A percentile compares a stretch with the other conserved stretches of the same genome.
Conservation (phyloP, 2,113 vertebrate species). For the Mus pahari region DNA sequence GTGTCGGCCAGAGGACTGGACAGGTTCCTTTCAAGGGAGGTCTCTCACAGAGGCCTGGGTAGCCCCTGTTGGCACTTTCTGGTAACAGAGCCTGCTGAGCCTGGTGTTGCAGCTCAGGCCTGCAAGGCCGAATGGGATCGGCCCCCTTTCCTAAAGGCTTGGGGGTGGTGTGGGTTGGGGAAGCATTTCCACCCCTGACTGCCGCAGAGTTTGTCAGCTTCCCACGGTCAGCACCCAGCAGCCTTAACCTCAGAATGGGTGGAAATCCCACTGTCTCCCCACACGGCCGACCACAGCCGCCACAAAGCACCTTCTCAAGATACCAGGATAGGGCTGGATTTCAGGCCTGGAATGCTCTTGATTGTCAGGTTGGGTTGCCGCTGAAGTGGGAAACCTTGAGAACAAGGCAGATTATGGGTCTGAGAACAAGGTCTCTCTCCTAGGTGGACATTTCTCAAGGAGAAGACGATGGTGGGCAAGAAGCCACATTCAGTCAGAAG, state of each 20-base stretch:
- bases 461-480: not conserved
- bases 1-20: not conserved
- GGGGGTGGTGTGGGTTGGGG: not conserved
- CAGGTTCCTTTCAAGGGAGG: conserved; percentile 43
- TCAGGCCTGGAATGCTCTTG: conserved; percentile 26
- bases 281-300: not conserved
- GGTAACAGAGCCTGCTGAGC: not conserved
- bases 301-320: conserved; percentile 4
- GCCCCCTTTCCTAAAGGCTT: not conserved
- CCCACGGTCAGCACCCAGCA: not conserved
- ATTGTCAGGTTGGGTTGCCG: conserved; percentile 18
- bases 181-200: not conserved
- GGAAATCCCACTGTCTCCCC: conserved; percentile 28
- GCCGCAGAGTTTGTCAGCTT: not conserved
- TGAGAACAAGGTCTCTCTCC: not conserved
- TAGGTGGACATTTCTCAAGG: not conserved
- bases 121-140: not conserved
- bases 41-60: conserved; percentile 35
- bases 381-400: conserved; percentile 32
- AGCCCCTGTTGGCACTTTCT: not conserved
- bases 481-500: not conserved
- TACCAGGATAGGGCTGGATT: not conserved
- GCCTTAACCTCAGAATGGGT: conserved; percentile 33
- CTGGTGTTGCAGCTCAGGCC: not conserved
- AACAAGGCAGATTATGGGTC: not conserved